Evolutionary conservation across 2,888 invertebrate genomes (phyloP), one percentile per base, ranked within the genome.

Genomic region (Acrocyrtus sp.): DNA sequence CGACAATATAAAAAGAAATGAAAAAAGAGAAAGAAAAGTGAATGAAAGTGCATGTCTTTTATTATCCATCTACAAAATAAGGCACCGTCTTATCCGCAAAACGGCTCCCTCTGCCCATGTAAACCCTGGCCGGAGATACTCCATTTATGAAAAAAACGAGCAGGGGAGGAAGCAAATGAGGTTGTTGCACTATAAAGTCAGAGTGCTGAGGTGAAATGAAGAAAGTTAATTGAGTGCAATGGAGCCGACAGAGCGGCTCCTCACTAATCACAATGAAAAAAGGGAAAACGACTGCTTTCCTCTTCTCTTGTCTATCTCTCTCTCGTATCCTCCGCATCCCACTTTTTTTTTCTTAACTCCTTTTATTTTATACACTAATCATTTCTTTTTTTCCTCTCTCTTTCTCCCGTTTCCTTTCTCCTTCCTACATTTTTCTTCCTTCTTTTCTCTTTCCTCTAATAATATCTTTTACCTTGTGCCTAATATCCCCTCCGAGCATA

Each of bases 201-300:
- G 65, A 73, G 56, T 67, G 58, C 50, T 62, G 61, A 69, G 58
- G 65, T 63, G 65, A 74, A 69, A 68, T 68, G 68, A 62, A 68
- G 74, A 68, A 68, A 68, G 73, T 74, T 68, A 74, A 68, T 73
- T 67, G 73, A 69, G 72, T 72, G 60, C 68, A 74, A 65, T 68
- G 67, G 54, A 74, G 74, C 63, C 74, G 65, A 63, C 68, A 48
- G 54, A 60, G 65, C 65, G 65, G 62, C 69, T 63, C 74, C 62
- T 67, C 60, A 60, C 68, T 67, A 74, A 67, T 62, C 61, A 57
- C 62, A 66, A 68, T 62, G 63, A 68, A 62, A 73, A 67, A 56
- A 51, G 62, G 68, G 67, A 56, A 73, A 73, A 62, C 61, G 43
- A 73, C 63, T 63, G 27, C 5, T 50, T 51, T 62, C 48, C 57